Evolutionary conservation across 2,113 vertebrate species (phyloP).

Genomic region (Alectura lathami): DNA sequence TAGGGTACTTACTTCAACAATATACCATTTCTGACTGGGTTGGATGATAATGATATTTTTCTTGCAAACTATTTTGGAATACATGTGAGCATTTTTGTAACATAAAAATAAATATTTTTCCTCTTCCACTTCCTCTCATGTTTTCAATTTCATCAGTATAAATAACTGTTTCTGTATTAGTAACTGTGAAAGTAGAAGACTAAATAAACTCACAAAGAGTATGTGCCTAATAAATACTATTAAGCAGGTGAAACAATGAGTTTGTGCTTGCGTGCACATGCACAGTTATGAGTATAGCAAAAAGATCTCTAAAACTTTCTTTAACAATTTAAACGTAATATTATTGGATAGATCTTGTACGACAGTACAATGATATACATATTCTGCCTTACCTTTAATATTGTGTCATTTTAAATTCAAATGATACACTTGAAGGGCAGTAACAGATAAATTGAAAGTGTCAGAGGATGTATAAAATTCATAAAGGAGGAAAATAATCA

Average conservation of each 20-base stretch:
- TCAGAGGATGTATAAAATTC: neutral
- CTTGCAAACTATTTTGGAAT: neutral
- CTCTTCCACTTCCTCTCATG: no score
- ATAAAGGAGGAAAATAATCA: constrained; percentile 8
- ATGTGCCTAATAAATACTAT: neutral
- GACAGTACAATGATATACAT: neutral
- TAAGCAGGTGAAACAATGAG: neutral
- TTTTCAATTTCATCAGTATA: neutral
- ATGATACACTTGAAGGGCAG: neutral
- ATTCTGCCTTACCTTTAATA: neutral
- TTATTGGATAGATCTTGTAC: neutral
- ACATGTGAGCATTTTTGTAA: neutral
- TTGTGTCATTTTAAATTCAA: neutral
- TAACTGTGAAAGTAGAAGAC: neutral
- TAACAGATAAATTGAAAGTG: neutral
- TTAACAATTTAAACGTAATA: neutral
- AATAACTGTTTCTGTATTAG: neutral
- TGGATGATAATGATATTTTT: neutral
- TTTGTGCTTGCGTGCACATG: fast-evolving
- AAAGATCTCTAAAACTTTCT: neutral
- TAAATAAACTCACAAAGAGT: neutral
- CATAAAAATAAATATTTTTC: neutral
- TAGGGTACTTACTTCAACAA: neutral
- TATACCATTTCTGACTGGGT: neutral
- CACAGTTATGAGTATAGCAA: fast-evolving